Conservation (phyloP, 2,797 vertebrate species). For the Aeoliscus strigatus region DNA sequence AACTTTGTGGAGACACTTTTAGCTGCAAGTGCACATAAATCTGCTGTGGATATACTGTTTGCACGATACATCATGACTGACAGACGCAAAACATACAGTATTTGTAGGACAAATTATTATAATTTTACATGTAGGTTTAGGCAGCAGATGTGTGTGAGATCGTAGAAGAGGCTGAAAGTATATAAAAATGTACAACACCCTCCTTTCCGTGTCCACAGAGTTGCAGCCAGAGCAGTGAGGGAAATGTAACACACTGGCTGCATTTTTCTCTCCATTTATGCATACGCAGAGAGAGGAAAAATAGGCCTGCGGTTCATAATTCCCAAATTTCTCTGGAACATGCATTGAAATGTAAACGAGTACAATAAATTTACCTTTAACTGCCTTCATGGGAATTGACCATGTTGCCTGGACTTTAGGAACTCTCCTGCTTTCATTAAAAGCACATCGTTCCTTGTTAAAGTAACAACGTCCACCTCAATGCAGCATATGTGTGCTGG, state of each 20-base stretch:
- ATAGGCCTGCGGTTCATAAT: slow-evolving; percentile 57
- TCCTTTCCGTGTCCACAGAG: slow-evolving; percentile 33
- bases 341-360: slow-evolving; percentile 70
- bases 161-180: slow-evolving; percentile 44
- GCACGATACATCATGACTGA: slow-evolving; percentile 32
- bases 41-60: slow-evolving; percentile 29
- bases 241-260: slow-evolving; percentile 63
- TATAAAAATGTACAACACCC: slow-evolving; percentile 45
- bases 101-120: slow-evolving; percentile 36
- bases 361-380: slow-evolving; percentile 74
- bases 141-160: slow-evolving; percentile 36
- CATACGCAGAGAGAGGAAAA: slow-evolving; percentile 58
- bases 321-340: slow-evolving; percentile 67
- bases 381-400: slow-evolving; percentile 65
- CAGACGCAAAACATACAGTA: slow-evolving; percentile 40
- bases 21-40: slow-evolving; percentile 43
- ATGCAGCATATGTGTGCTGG: slow-evolving; percentile 24
- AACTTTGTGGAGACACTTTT: slow-evolving; percentile 20
- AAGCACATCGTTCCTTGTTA: slow-evolving; percentile 59
- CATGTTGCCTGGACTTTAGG: slow-evolving; percentile 55
- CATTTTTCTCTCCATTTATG: slow-evolving; percentile 61
- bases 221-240: slow-evolving; percentile 50
- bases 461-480: slow-evolving; percentile 63
- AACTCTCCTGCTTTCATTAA: slow-evolving; percentile 65
- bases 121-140: slow-evolving; percentile 23